phyloP scores from a whole-genome alignment of 1,140 invertebrate species.

The Batillaria attramentaria region DNA sequence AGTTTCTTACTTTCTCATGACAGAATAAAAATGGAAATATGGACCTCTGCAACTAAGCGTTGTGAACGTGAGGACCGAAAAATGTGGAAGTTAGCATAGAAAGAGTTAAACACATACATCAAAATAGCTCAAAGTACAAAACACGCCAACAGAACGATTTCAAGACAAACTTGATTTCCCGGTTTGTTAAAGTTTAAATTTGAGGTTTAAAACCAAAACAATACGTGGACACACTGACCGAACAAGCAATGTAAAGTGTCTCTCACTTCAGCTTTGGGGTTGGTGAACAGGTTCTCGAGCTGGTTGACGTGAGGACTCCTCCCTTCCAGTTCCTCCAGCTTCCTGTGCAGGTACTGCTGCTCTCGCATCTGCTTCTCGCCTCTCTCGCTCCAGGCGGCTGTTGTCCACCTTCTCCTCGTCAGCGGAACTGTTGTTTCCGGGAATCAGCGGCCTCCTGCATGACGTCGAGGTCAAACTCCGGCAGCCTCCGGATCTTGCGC shows the following conservation, averaged over 20 bases:
- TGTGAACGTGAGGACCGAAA: too few species aligned
- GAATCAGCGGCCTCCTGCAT: background rate
- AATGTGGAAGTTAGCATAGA: background rate
- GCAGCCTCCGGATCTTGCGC: background rate
- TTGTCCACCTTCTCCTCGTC: slow-evolving; percentile 4
- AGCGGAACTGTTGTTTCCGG: slow-evolving; percentile 12
- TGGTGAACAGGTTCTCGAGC: slow-evolving; percentile 28
- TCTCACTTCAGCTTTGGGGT: slow-evolving; percentile 27
- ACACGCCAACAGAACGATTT: too few species aligned
- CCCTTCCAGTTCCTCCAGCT: slow-evolving; percentile 18
- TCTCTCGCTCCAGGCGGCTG: background rate
- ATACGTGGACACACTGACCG: too few species aligned
- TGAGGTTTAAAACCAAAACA: too few species aligned
- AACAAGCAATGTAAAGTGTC: too few species aligned
- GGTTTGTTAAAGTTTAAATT: too few species aligned
- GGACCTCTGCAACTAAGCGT: too few species aligned
- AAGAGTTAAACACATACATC: background rate
- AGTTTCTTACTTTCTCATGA: background rate
- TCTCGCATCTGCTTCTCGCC: background rate
- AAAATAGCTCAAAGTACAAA: too few species aligned
- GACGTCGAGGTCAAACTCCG: slow-evolving; percentile 9
- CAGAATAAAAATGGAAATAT: background rate
- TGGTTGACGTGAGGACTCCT: background rate
- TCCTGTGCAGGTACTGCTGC: slow-evolving; percentile 12
- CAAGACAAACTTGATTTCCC: too few species aligned